phyloP scores from a whole-genome alignment of 2,888 invertebrate species.

The Drosophila mercatorum region DNA sequence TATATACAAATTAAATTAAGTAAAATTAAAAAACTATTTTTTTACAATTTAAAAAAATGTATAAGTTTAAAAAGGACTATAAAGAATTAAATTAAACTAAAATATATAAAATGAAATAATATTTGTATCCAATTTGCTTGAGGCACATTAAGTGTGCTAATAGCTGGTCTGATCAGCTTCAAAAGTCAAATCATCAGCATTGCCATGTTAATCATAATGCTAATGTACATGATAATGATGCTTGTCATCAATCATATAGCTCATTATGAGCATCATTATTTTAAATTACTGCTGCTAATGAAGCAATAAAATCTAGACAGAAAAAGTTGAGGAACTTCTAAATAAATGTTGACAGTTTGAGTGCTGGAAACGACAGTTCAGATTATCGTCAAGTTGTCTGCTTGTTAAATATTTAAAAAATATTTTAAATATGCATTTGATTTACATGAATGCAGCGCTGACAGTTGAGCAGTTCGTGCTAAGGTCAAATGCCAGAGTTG shows the following conservation, averaged over 20 bases:
- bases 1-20: no score
- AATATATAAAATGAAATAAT: no score
- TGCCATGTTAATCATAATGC: neutral
- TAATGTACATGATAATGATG: neutral
- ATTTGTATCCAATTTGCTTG: neutral
- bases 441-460: slow-evolving; percentile 3
- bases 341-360: neutral
- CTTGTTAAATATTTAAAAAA: neutral
- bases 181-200: neutral
- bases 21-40: no score
- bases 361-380: neutral
- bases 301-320: neutral
- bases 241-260: neutral
- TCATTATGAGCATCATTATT: neutral
- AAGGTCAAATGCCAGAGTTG: slow-evolving; percentile 7
- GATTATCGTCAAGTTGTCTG: neutral
- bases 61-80: no score
- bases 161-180: neutral
- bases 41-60: no score
- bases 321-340: neutral
- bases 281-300: neutral
- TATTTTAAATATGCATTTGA: neutral
- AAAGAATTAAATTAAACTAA: no score
- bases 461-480: neutral
- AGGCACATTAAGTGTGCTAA: neutral